These are phyloP conservation scores for Sminthurinus aureus DNA, from an alignment of 2,888 invertebrate genomes.

Conservation along the genomic window DNA sequence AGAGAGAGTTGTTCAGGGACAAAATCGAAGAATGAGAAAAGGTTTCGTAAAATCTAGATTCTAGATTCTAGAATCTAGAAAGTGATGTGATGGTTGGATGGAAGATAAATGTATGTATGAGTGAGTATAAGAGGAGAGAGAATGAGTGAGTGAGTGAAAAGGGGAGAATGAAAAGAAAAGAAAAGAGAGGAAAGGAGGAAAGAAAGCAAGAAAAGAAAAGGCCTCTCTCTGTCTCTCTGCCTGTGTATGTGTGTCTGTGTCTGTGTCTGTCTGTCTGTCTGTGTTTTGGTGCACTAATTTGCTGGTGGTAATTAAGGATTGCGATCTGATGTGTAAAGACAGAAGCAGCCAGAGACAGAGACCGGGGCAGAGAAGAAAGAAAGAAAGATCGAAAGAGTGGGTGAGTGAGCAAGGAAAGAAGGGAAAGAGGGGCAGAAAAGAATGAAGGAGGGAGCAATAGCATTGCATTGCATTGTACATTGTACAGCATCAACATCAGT, in stretches of 20 bases:
- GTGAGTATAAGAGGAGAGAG: constrained; percentile 16
- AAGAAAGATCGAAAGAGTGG: constrained; percentile 26
- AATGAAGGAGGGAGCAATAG: neutral
- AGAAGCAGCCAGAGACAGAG: too few relatives aligned
- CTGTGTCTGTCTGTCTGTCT: neutral
- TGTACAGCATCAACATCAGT: neutral
- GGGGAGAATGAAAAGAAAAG: constrained; percentile 32
- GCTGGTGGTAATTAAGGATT: constrained; percentile 54
- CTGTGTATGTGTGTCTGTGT: neutral
- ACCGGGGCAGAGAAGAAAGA: neutral
- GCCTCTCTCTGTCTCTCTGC: constrained; percentile 33
- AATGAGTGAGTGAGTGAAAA: constrained; percentile 29
- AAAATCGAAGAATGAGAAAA: constrained; percentile 37
- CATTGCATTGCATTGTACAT: too few relatives aligned
- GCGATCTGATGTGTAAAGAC: constrained; percentile 44
- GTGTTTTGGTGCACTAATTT: constrained; percentile 46
- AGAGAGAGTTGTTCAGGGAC: constrained; percentile 34
- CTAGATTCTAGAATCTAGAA: constrained; percentile 7
- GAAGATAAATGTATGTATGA: constrained; percentile 42
- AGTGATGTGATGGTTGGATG: constrained; percentile 43
- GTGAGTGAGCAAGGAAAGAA: constrained; percentile 40
- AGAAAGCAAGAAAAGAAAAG: constrained; percentile 28
- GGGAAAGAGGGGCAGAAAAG: constrained; percentile 28
- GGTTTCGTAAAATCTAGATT: neutral
- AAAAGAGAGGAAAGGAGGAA: constrained; percentile 33